Conservation (phyloP, 2,113 vertebrate genomes). For the Otus sunia region DNA sequence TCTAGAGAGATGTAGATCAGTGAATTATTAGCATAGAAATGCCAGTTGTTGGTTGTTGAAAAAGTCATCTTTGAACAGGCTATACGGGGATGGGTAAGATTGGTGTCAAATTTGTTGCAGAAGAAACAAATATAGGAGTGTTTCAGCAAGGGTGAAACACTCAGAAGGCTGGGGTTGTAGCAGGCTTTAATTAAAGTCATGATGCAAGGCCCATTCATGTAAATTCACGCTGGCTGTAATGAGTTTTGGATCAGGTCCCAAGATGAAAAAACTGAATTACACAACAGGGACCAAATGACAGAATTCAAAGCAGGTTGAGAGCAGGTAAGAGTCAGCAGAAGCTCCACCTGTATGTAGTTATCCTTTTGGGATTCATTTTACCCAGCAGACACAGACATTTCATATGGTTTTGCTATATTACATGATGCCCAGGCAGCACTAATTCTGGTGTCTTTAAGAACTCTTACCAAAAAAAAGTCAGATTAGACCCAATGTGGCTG, state of each 20-base stretch:
- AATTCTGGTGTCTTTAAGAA: neutral
- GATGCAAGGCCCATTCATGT: slow-evolving; percentile 30
- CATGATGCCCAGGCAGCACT: neutral
- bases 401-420: neutral
- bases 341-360: neutral
- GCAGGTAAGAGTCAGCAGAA: neutral
- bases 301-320: slow-evolving; percentile 7
- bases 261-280: neutral
- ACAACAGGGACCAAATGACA: neutral
- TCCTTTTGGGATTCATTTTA: neutral
- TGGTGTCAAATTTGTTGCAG: neutral
- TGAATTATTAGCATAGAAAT: slow-evolving; percentile 30
- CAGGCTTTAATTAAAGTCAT: slow-evolving; percentile 30
- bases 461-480: neutral
- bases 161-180: slow-evolving; percentile 1
- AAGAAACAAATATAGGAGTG: neutral
- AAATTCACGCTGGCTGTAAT: neutral
- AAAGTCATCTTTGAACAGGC: neutral
- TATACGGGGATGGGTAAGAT: neutral
- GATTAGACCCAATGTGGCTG: neutral
- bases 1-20: slow-evolving; percentile 4
- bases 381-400: neutral
- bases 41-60: slow-evolving; percentile 31
- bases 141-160: slow-evolving; percentile 33
- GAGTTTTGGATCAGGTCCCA: slow-evolving; percentile 27